Percentiles rank a stretch among this genome's conserved stretches.
phyloP scores from a whole-genome alignment of 2,113 vertebrate species.

The Gadus macrocephalus region DNA sequence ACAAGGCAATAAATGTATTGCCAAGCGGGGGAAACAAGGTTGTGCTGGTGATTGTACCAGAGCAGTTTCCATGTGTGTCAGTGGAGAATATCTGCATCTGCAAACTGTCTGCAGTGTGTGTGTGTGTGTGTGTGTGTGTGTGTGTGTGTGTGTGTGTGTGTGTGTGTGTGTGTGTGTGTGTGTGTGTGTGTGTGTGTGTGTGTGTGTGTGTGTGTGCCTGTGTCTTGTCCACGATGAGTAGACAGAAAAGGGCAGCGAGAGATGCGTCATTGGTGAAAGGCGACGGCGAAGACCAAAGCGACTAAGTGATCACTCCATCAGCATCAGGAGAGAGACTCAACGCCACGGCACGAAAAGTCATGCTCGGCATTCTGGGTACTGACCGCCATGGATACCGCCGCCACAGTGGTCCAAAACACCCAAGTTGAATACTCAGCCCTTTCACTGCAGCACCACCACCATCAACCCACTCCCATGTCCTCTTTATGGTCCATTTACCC shows the following conservation, averaged over 20 bases:
- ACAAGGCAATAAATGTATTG: conserved; percentile 23
- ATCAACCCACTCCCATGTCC: conserved; percentile 27
- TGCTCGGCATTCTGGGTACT: conserved; percentile 35
- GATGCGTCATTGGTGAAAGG: conserved; percentile 9
- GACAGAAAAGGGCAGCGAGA: neutral
- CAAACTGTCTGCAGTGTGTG: neutral
- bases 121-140: too few species aligned
- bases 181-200: fast-evolving
- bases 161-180: too few species aligned
- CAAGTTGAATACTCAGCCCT: conserved; percentile 33
- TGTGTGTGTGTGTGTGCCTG: neutral
- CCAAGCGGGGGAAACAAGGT: neutral
- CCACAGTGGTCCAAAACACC: conserved; percentile 38
- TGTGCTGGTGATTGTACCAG: conserved; percentile 15
- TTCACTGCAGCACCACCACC: conserved; percentile 36
- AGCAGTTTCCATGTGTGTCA: conserved; percentile 12
- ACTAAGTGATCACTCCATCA: conserved; percentile 38
- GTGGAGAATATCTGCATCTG: neutral
- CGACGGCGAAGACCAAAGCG: conserved; percentile 23
- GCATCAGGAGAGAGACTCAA: conserved; percentile 20
- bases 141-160: too few species aligned
- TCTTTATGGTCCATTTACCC: conserved; percentile 62
- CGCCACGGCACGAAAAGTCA: conserved; percentile 32
- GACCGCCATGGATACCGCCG: conserved; percentile 46
- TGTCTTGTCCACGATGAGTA: conserved; percentile 11